A percentile compares a stretch with the other conserved stretches of the same genome.
These are phyloP conservation scores for Melipona bicolor DNA, from an alignment of 2,888 invertebrate genomes.

Conservation along the genomic window DNA sequence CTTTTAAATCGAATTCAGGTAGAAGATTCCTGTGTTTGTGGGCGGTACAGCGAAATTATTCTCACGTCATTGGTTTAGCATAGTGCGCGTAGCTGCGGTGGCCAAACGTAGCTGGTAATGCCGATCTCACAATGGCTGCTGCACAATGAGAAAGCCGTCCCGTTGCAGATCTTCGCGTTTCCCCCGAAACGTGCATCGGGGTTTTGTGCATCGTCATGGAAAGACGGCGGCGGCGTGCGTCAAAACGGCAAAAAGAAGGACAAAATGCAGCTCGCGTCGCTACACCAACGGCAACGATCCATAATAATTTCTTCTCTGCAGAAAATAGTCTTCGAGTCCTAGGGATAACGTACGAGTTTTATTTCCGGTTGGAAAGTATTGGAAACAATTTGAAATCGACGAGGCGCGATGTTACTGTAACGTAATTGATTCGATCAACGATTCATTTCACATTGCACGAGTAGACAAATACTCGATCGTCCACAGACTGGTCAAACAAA, in stretches of 20 bases:
- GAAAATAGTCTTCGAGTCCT: not conserved
- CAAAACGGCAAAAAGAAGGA: not conserved
- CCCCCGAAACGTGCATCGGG: slow-evolving; percentile 9
- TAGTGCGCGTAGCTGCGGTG: slow-evolving; percentile 39
- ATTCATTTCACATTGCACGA: no score
- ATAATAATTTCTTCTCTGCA: slow-evolving; percentile 26
- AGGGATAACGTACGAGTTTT: not conserved
- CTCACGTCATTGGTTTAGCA: slow-evolving; percentile 58
- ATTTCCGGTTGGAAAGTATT: not conserved
- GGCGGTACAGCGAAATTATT: slow-evolving; percentile 62
- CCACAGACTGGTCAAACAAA: not conserved
- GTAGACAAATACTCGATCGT: not conserved
- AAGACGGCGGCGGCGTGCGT: slow-evolving; percentile 1
- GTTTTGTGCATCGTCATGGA: slow-evolving; percentile 43
- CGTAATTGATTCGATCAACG: no score
- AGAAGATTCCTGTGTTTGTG: slow-evolving; percentile 48
- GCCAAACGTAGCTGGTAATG: slow-evolving; percentile 27
- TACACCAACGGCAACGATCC: not conserved
- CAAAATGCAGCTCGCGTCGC: slow-evolving; percentile 23
- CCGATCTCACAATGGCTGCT: slow-evolving; percentile 42
- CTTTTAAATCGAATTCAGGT: slow-evolving; percentile 12
- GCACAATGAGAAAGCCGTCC: slow-evolving; percentile 37
- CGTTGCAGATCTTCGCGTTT: slow-evolving; percentile 3
- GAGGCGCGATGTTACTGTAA: no score
- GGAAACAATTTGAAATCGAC: not conserved